Evolutionary conservation across 2,113 vertebrate species (phyloP).

Genomic region (Sphyrna mokarran): DNA sequence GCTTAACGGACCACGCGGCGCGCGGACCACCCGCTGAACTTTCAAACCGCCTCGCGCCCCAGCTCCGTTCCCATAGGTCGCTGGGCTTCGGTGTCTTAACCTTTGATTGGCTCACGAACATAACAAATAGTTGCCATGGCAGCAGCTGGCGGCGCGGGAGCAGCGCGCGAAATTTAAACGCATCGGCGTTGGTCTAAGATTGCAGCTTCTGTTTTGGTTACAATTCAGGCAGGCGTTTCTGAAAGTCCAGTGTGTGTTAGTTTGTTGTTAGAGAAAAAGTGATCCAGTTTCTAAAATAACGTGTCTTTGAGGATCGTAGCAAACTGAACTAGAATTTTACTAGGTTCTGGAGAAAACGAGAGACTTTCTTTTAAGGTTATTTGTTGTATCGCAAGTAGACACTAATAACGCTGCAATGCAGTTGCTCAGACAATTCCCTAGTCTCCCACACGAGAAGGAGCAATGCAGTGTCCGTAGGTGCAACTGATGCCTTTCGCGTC

Average conservation of each 20-base stretch:
- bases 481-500: too few relatives aligned
- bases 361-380: neutral
- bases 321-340: neutral
- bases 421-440: too few relatives aligned
- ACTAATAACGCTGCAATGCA: too few relatives aligned
- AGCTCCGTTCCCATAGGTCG: neutral
- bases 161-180: constrained; percentile 19
- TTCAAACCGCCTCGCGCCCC: neutral
- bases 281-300: neutral
- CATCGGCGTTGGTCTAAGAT: neutral
- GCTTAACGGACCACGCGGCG: neutral
- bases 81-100: too few relatives aligned
- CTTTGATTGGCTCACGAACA: neutral
- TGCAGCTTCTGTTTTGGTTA: neutral
- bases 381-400: too few relatives aligned
- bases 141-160: neutral
- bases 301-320: too few relatives aligned
- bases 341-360: neutral
- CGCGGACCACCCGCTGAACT: neutral
- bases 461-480: too few relatives aligned
- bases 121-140: neutral
- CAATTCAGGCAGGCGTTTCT: neutral
- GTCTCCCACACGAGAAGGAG: too few relatives aligned
- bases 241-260: neutral
- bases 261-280: neutral